Percentiles rank a stretch among this genome's conserved stretches.
phyloP scores from a whole-genome alignment of 2,888 invertebrate genomes.

The Agrochola lychnidis region DNA sequence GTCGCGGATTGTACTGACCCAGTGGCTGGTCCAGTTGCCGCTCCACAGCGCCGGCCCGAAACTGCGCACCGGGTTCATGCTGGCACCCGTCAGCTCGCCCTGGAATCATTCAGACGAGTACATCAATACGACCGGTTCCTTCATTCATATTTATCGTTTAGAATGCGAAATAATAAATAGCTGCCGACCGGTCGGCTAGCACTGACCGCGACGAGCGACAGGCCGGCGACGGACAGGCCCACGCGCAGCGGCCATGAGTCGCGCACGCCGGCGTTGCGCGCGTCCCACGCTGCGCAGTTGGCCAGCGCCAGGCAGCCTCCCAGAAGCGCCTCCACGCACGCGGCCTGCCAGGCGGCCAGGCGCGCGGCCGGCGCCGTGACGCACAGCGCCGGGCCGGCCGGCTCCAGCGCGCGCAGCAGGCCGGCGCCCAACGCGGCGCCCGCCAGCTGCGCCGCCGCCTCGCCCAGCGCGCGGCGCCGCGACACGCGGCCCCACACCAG shows the following conservation, averaged over 20 bases:
- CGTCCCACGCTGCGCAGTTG: slow-evolving; percentile 93
- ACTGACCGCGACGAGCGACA: slow-evolving; percentile 92
- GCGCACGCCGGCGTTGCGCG: slow-evolving; percentile 90
- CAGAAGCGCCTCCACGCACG: slow-evolving; percentile 91
- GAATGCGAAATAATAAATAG: neutral
- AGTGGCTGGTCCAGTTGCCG: slow-evolving; percentile 91
- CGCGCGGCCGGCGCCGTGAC: slow-evolving; percentile 81
- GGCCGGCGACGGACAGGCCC: slow-evolving; percentile 91
- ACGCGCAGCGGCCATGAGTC: slow-evolving; percentile 93
- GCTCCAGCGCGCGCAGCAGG: slow-evolving; percentile 83
- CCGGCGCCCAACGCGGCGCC: slow-evolving; percentile 92
- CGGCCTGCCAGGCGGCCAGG: slow-evolving; percentile 85
- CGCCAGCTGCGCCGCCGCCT: slow-evolving; percentile 91
- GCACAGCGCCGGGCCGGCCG: slow-evolving; percentile 85
- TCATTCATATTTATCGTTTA: neutral
- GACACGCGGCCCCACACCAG: slow-evolving; percentile 88
- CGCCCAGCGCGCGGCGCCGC: slow-evolving; percentile 89
- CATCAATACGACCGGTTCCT: neutral
- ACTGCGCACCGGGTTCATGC: slow-evolving; percentile 93
- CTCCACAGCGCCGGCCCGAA: slow-evolving; percentile 94
- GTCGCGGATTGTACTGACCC: slow-evolving; percentile 86
- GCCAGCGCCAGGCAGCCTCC: slow-evolving; percentile 92
- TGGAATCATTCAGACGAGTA: slow-evolving; percentile 70
- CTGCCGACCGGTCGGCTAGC: neutral
- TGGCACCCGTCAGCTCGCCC: slow-evolving; percentile 93